These are phyloP conservation scores for Panthera uncia DNA, from an alignment of 2,113 vertebrate genomes.

Conservation along the genomic window DNA sequence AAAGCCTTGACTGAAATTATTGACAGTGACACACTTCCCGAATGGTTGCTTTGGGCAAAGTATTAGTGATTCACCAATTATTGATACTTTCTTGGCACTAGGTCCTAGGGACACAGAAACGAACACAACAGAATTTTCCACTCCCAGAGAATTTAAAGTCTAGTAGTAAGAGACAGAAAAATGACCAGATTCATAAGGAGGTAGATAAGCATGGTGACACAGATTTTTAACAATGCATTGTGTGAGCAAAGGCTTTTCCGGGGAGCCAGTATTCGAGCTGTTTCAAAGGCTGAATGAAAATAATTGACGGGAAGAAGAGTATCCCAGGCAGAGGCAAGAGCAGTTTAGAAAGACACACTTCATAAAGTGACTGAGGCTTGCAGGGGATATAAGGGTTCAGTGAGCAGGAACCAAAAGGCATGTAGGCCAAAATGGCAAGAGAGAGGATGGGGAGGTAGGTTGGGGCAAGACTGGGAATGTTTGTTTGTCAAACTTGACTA, in stretches of 20 bases:
- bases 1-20: background rate
- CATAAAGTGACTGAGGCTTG: background rate
- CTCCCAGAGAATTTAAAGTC: background rate
- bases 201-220: background rate
- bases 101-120: conserved; percentile 10
- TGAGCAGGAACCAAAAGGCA: background rate
- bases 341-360: conserved; percentile 4
- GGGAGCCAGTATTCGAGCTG: background rate
- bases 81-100: background rate
- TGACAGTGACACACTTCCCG: background rate
- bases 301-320: conserved; percentile 21
- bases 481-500: background rate
- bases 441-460: background rate
- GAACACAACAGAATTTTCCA: conserved; percentile 15
- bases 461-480: background rate
- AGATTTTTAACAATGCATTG: background rate
- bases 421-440: background rate
- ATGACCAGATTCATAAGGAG: background rate
- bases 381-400: background rate
- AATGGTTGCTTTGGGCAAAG: conserved; percentile 9
- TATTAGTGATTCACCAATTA: conserved; percentile 36
- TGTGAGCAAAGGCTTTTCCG: conserved; percentile 16
- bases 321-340: background rate
- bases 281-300: conserved; percentile 37
- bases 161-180: conserved; percentile 14